Conservation (phyloP, 2,888 invertebrate species). For the Hemicrepidius hirtus region DNA sequence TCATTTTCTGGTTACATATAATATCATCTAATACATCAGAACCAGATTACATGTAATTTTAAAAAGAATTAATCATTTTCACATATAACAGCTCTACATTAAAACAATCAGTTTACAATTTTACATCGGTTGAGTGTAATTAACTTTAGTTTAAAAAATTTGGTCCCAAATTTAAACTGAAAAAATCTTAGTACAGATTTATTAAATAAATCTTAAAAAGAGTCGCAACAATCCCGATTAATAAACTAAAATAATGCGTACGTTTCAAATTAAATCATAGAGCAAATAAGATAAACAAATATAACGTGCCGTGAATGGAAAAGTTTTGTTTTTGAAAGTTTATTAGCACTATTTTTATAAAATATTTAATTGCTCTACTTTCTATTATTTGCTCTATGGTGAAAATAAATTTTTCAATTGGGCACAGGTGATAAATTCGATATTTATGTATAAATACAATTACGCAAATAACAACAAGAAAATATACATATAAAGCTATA, state of each 20-base stretch:
- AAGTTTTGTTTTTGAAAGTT: no score
- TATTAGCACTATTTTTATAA: no score
- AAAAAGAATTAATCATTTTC: background rate
- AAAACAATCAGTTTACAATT: background rate
- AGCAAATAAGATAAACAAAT: background rate
- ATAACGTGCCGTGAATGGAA: no score
- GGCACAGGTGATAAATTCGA: background rate
- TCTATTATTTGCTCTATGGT: background rate
- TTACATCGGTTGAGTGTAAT: background rate
- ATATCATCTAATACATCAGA: background rate
- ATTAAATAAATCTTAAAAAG: background rate
- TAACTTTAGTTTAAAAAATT: conserved; percentile 21
- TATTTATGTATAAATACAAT: background rate
- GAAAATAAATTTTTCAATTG: background rate
- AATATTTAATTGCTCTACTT: no score
- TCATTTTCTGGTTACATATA: background rate
- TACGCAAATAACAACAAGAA: conserved; percentile 7
- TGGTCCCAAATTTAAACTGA: conserved; percentile 27
- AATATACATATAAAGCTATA: conserved; percentile 16
- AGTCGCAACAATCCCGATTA: background rate
- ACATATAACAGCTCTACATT: conserved; percentile 1
- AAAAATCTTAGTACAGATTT: background rate
- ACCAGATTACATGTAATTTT: background rate
- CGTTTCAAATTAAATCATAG: background rate
- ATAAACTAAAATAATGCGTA: background rate